Base-by-base conservation (phyloP, 2,888 invertebrate genomes). In the Crematogaster levior region DNA sequence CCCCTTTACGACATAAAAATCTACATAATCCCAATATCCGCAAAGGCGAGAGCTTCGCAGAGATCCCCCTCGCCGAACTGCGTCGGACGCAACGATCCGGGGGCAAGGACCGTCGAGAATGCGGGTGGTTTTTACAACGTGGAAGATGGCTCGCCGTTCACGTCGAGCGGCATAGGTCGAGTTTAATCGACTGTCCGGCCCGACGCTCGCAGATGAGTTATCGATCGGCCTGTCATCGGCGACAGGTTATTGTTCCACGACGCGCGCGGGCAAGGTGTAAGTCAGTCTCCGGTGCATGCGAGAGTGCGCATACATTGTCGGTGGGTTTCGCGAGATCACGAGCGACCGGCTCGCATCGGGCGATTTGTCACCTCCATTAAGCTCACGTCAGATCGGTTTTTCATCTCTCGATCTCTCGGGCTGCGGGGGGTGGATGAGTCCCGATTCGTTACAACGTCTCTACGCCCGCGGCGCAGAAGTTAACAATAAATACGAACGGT, bases 171-270 rank as follows among this genome's bases (percentile, higher is more conserved):
- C 80, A 83, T 61, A 82, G 84, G 83, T 86, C 86, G 81, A 83
- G 84, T 81, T 89, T 83, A 88, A 89, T 88, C 89, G 89, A 86
- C 75, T 83, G 86, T 84, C 84, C 81, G 27, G 88, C 81, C 84
- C 77, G 24, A 18, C 58, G 85, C 58, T 61, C 82, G 66, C 53
- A 58, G 81, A 89, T 89, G 89, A 89, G 84, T 90, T 89, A 89
- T 89, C 90, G 88, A 90, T 86, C 87, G 85, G 85, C 60, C 83
- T 70, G 83, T 87, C 84, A 84, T 85, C 89, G 83, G 80, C 84
- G 86, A 89, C 87, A 86, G 89, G 88, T 89, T 84, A 89, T 86
- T 86, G 85, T 90, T 88, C 85, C 85, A 75, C 72, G 70, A 83
- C 84, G 85, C 85, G 43, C 43, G 84, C 86, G 85, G 82, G 85